phyloP scores from a whole-genome alignment of 2,113 vertebrate species.

The Cettia cetti region DNA sequence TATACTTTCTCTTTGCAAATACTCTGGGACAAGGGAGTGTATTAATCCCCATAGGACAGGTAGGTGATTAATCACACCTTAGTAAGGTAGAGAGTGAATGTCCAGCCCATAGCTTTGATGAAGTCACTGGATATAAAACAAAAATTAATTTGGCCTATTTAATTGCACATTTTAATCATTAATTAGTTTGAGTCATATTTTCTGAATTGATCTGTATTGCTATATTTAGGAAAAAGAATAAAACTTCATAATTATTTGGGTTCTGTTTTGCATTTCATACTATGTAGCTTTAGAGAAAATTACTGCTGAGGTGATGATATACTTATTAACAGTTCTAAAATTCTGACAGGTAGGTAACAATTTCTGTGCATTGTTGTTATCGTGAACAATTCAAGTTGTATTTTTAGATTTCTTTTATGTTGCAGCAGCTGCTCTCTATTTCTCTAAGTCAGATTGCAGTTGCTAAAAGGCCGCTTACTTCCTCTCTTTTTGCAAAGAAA shows the following conservation, averaged over 20 bases:
- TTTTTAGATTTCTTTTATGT: constrained; percentile 64
- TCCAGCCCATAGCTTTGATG: neutral
- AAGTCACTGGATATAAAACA: neutral
- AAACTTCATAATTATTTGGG: neutral
- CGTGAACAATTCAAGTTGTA: constrained; percentile 34
- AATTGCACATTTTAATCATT: neutral
- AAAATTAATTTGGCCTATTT: neutral
- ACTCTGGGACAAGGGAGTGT: fast-evolving
- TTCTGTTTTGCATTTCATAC: constrained; percentile 1
- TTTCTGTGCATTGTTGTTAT: constrained; percentile 25
- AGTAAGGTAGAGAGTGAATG: neutral
- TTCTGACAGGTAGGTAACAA: constrained; percentile 34
- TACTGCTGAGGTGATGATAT: constrained; percentile 21
- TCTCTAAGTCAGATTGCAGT: constrained; percentile 19
- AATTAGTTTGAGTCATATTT: neutral
- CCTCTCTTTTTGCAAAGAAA: constrained; percentile 44
- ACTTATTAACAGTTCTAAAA: constrained; percentile 9
- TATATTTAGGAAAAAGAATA: neutral
- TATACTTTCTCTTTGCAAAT: neutral
- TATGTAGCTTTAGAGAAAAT: constrained; percentile 3
- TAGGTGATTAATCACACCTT: neutral
- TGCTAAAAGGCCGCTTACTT: constrained; percentile 42
- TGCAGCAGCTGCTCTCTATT: constrained; percentile 50
- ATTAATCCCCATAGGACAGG: neutral
- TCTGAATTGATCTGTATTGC: neutral